A percentile compares a stretch with the other conserved stretches of the same genome.
These are phyloP conservation scores for Nipponia nippon DNA, from an alignment of 2,113 vertebrate species.

Conservation along the genomic window DNA sequence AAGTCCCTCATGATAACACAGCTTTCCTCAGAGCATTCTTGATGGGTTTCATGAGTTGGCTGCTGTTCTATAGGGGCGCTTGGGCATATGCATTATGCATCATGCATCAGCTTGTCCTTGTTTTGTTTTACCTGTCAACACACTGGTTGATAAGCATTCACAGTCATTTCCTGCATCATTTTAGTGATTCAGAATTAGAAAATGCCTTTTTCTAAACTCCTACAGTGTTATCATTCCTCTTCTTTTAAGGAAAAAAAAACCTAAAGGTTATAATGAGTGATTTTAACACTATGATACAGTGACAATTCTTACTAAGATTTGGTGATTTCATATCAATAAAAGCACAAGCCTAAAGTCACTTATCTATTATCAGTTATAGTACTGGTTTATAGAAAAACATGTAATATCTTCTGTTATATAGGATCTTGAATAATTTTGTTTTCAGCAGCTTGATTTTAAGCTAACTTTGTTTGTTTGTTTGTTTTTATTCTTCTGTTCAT, in stretches of 20 bases:
- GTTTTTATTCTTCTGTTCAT: background rate
- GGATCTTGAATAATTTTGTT: background rate
- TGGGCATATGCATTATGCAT: background rate
- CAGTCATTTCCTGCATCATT: background rate
- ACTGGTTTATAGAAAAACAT: background rate
- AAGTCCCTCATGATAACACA: background rate
- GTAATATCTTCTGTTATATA: background rate
- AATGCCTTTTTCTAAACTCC: background rate
- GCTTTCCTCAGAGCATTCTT: background rate
- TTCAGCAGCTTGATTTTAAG: background rate
- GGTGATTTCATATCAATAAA: background rate
- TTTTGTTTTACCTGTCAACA: background rate
- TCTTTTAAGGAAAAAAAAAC: background rate
- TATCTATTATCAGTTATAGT: background rate
- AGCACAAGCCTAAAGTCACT: background rate
- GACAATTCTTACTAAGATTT: background rate
- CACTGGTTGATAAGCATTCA: background rate
- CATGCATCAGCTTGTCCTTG: background rate
- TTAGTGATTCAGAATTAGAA: background rate
- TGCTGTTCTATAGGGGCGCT: background rate
- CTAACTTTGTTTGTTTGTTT: background rate
- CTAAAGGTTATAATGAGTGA: background rate
- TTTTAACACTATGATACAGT: background rate
- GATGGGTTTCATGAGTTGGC: background rate
- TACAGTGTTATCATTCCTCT: background rate